These are phyloP conservation scores for Pipa parva DNA, from an alignment of 2,113 vertebrate species.

Conservation along the genomic window DNA sequence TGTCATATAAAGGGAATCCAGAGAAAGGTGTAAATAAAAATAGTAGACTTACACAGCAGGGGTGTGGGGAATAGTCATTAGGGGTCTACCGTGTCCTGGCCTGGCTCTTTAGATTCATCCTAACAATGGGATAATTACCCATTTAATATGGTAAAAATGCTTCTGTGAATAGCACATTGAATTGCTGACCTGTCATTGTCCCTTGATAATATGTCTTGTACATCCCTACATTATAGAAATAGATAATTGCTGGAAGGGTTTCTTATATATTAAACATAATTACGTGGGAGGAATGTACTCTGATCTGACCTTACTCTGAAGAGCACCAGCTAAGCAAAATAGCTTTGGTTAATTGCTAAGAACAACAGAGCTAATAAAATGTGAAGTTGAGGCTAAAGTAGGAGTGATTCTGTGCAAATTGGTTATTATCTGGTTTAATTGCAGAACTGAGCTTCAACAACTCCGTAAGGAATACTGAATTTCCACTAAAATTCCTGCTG, in stretches of 20 bases:
- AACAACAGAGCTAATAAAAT: constrained; percentile 12
- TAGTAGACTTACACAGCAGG: no score
- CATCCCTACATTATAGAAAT: not conserved
- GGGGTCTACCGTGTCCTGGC: no score
- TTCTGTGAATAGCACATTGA: not conserved
- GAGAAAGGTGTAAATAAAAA: no score
- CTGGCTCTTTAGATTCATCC: no score
- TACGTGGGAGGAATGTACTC: not conserved
- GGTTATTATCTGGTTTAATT: constrained; percentile 26
- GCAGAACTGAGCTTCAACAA: constrained; percentile 2
- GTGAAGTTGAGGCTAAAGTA: constrained; percentile 19
- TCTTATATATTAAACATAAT: not conserved
- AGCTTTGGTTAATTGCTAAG: constrained; percentile 10
- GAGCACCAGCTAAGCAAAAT: not conserved
- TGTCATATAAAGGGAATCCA: no score
- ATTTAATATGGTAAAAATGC: no score
- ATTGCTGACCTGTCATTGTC: not conserved
- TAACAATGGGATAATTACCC: no score
- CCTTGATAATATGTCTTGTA: not conserved
- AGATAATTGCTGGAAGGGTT: not conserved
- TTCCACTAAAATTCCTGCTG: constrained; percentile 8
- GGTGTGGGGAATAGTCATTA: no score
- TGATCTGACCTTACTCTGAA: not conserved
- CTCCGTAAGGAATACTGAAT: not conserved
- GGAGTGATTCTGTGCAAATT: constrained; percentile 15